Evolutionary conservation across 2,113 vertebrate species (phyloP).

Genomic region (Prietella phreatophila): DNA sequence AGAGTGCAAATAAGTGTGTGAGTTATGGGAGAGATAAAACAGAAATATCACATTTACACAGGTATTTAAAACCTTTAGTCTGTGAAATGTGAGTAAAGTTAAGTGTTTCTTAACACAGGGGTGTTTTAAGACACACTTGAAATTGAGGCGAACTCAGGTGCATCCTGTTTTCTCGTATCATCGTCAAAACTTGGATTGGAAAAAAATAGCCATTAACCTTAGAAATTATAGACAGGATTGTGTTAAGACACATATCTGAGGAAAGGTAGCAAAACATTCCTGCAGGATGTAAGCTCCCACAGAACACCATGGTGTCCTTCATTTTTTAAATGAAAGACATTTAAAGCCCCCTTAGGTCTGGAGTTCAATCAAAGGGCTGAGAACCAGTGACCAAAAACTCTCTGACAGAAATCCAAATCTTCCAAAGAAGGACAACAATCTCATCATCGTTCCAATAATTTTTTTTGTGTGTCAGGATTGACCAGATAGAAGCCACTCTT

Average conservation of each 20-base stretch:
- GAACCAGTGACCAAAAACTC: neutral
- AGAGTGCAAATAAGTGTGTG: neutral
- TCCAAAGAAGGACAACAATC: neutral
- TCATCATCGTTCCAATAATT: neutral
- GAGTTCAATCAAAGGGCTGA: neutral
- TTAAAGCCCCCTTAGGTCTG: neutral
- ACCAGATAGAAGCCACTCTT: neutral
- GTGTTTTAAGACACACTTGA: neutral
- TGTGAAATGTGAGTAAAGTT: too few relatives aligned
- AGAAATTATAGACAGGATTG: neutral
- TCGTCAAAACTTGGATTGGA: neutral
- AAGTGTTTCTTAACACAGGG: too few relatives aligned
- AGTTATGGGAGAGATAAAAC: neutral
- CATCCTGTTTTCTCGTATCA: neutral
- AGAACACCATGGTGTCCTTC: neutral
- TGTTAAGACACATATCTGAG: neutral
- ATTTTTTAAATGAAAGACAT: neutral
- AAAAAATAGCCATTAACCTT: neutral
- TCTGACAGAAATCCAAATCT: neutral
- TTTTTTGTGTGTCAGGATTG: neutral
- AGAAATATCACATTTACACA: neutral
- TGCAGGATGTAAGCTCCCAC: neutral
- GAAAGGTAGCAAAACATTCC: neutral
- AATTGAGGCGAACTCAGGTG: neutral
- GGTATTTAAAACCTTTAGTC: neutral